phyloP scores from a whole-genome alignment of 2,797 vertebrate species.

The Paedocypris micromegethes region DNA sequence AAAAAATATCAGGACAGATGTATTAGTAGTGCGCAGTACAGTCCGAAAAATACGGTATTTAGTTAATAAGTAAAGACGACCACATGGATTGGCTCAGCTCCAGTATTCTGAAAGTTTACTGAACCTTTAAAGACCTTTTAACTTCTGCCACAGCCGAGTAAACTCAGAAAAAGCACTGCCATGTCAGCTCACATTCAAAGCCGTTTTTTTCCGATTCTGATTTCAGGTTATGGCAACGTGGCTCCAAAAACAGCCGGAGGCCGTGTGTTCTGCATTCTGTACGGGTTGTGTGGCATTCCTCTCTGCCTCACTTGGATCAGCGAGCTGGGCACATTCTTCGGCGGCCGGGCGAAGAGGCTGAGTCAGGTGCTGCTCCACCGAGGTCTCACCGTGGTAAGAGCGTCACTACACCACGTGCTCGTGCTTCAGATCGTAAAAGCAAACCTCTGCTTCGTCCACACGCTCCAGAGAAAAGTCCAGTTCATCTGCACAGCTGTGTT shows the following conservation, averaged over 20 bases:
- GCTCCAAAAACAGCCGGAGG: conserved; percentile 85
- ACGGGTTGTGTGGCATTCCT: conserved; percentile 91
- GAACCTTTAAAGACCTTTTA: neutral
- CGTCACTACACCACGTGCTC: neutral
- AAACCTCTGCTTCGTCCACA: neutral
- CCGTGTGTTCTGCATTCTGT: conserved; percentile 93
- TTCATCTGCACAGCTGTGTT: conserved; percentile 86
- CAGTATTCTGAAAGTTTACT: neutral
- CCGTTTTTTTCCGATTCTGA: no score
- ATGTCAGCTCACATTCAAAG: no score
- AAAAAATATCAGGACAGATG: no score
- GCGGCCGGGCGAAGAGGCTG: conserved; percentile 85
- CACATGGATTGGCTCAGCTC: no score
- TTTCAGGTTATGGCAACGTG: conserved; percentile 87
- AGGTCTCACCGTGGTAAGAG: conserved; percentile 82
- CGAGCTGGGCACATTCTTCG: conserved; percentile 91
- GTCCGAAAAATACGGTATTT: no score
- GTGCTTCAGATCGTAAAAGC: no score
- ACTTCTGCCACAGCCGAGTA: neutral
- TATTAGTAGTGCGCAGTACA: no score
- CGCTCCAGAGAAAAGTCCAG: conserved; percentile 84
- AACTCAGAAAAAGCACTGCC: neutral
- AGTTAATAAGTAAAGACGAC: no score
- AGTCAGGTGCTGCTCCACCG: conserved; percentile 84
- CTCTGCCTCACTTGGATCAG: conserved; percentile 96